Evolutionary conservation across 1,140 invertebrate genomes (phyloP), one percentile per base, ranked within the genome.

Genomic region (Rhyzopertha dominica): DNA sequence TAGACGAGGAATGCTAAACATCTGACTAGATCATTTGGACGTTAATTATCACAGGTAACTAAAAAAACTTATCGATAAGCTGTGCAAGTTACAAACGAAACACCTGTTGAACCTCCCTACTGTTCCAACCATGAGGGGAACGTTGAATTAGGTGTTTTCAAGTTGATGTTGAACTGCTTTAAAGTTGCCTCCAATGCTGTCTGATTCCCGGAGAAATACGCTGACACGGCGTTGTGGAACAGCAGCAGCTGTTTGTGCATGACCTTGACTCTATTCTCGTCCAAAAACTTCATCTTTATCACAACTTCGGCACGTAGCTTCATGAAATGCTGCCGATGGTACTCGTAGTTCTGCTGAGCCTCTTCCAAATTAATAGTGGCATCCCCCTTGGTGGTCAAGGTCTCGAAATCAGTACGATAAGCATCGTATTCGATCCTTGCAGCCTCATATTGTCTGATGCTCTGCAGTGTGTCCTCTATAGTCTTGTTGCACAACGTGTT

Each of bases 181-280:
- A 98, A 70, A n/a, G 93, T 95, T 9, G 90, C 84, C 65, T 97
- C 93, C 40, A 98, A 71, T 36, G 90, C 87, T 55, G 84, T 79
- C 67, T 94, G 89, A 72, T 96, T 96, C 18, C 93, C 93, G 60
- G 90, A 93, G 71, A 96, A 97, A 71, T 97, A 98, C 2, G 93
- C 91, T 25, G 92, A 91, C 12, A 96, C 82, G 4, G 94, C 95
- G 72, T 96, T 96, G 69, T 98, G 92, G 69, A 97, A 92, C 51
- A 98, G 69, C 24, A 97, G 71, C 32, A 98, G 70, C 68, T 98
- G 95, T 66, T 96, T 97, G 68, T 96, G 93, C 93, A 98, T 97
- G 48, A 96, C 93, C 74, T 96, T 96, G 45, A 95, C 91, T 74
- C 91, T 83, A 72, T 98, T 97, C 74, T 97, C 93, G 71, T 97